Base-by-base conservation (phyloP, 2,113 vertebrate species). In the Dasyornis broadbenti region DNA sequence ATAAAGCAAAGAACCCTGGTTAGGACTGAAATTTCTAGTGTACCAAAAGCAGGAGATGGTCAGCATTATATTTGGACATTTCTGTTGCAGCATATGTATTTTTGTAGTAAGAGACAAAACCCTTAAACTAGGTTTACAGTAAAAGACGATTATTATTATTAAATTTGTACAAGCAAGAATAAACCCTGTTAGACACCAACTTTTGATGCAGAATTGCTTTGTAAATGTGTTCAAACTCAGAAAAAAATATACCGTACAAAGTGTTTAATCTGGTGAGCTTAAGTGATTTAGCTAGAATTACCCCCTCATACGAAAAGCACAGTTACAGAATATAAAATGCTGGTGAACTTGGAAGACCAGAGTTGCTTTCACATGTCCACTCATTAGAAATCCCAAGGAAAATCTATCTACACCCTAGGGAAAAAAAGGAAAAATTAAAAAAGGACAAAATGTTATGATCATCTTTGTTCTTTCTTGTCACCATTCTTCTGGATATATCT, bases 191-290 rank as follows among this genome's bases (percentile, higher is more conserved):
- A 57, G 27, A 82, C 19, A 56, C 3, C 13, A 89, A 6, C 53
- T 85, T 89, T 72, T 66, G 10, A 31, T 64, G 23, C 3, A 71
- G 27, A 71, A 35, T 47, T 82, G 2, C 47, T 72, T 84, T 64
- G 6, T 39, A 71, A 45, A 60, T 86, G 5, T 84, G 10, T 72
- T 85, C 9, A 79, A 89, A 65, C 26, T 64, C 50, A 68, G 64
- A 31, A 53, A 82, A 64, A 37, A 49, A 52, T 53, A 20, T 45
- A 56, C 5, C 0, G 0, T 45, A 44, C 10, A 13, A 40, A 70
- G 6, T 56, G 15, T 39, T 84, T 70, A 68, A 18, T 71, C n/a
- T 75, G 18, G 7, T 45, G 39, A 89, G 15, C 0, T 72, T 27
- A 57, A 73, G 9, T 49, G 35, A 72, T 79, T 92, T 86, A 72